A percentile compares a stretch with the other conserved stretches of the same genome.
phyloP scores from a whole-genome alignment of 2,797 vertebrate species.

The Dicrostonyx torquatus region DNA sequence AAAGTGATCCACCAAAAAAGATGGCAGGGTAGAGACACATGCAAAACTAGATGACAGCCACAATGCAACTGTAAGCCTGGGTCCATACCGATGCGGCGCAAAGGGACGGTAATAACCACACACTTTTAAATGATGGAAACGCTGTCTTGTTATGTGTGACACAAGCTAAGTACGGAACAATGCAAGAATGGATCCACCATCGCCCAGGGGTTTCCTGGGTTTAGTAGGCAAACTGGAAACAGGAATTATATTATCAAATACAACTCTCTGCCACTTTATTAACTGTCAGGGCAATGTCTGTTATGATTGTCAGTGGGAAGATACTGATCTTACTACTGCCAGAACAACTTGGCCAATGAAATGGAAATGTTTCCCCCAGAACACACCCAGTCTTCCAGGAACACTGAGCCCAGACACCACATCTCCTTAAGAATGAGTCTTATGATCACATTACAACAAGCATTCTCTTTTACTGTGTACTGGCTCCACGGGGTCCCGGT shows the following conservation, averaged over 20 bases:
- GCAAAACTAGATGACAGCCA: slow-evolving; percentile 64
- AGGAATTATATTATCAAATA: slow-evolving; percentile 82
- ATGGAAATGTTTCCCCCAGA: slow-evolving; percentile 35
- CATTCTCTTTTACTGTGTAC: background rate
- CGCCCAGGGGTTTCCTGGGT: slow-evolving; percentile 80
- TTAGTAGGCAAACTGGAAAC: slow-evolving; percentile 83
- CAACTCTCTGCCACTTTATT: slow-evolving; percentile 82
- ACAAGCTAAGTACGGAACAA: slow-evolving; percentile 83
- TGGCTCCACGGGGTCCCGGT: background rate
- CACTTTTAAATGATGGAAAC: slow-evolving; percentile 80
- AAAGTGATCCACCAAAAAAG: slow-evolving; percentile 69
- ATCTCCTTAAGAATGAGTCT: background rate
- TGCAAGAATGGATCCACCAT: slow-evolving; percentile 79
- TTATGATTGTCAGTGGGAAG: slow-evolving; percentile 74
- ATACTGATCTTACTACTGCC: slow-evolving; percentile 67
- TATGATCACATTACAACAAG: background rate
- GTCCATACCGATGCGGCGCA: slow-evolving; percentile 8
- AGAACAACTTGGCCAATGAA: slow-evolving; percentile 69
- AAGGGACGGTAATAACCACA: slow-evolving; percentile 77
- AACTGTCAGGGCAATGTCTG: slow-evolving; percentile 82
- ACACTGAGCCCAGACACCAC: background rate
- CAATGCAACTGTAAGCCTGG: slow-evolving; percentile 66
- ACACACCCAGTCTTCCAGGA: slow-evolving; percentile 19
- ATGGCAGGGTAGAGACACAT: background rate
- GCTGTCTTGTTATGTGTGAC: slow-evolving; percentile 83